phyloP scores from a whole-genome alignment of 2,797 vertebrate species.

The Aphelocoma californica region DNA sequence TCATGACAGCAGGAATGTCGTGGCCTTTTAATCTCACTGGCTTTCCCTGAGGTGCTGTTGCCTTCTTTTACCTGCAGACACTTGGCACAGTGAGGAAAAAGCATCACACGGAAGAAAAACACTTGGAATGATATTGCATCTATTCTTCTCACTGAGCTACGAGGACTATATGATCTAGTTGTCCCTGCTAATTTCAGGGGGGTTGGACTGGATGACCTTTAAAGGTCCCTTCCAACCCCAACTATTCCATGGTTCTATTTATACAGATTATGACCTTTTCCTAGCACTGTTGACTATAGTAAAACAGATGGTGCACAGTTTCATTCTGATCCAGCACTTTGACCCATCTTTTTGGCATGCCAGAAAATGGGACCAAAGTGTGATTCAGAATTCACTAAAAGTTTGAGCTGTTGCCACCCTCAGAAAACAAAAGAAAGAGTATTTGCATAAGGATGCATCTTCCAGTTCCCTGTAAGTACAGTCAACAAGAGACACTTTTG shows the following conservation, averaged over 20 bases:
- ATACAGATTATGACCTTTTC: constrained; percentile 6
- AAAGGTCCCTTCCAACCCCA: background rate
- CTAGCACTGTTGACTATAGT: background rate
- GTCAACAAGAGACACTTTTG: background rate
- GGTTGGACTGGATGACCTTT: background rate
- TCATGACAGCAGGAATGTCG: background rate
- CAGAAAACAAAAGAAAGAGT: background rate
- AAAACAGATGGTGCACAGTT: constrained; percentile 23
- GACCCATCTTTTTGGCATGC: background rate
- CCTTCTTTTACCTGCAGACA: constrained; percentile 6
- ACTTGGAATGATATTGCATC: background rate
- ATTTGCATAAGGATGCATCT: background rate
- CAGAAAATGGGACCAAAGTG: background rate
- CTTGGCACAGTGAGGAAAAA: background rate
- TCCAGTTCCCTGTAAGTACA: background rate
- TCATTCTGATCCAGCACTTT: background rate
- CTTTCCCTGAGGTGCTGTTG: background rate
- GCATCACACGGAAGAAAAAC: background rate
- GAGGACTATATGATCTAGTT: background rate
- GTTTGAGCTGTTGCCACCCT: background rate
- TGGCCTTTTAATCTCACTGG: background rate
- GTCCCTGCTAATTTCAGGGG: background rate
- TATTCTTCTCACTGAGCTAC: background rate
- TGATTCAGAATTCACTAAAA: background rate
- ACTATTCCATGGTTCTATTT: background rate